Evolutionary conservation across 2,797 vertebrate genomes (phyloP).

Genomic region (Cirrhinus mrigala): DNA sequence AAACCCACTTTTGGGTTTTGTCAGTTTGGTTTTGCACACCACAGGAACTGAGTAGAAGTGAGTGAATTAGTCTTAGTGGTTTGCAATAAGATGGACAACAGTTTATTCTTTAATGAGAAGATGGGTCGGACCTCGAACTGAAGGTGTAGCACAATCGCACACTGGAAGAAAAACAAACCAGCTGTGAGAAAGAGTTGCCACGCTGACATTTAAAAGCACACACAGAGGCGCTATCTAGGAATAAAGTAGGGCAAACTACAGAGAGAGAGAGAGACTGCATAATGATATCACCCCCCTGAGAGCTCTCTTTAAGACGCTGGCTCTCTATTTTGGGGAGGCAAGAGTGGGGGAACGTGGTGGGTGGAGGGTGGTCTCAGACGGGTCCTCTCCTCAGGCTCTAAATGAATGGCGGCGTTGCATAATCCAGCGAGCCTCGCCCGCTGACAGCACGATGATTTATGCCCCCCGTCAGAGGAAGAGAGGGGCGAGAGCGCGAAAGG

Average conservation of each 20-base stretch:
- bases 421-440: slow-evolving; percentile 81
- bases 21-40: neutral
- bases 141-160: slow-evolving; percentile 7
- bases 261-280: slow-evolving; percentile 57
- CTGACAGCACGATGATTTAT: slow-evolving; percentile 94
- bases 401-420: slow-evolving; percentile 88
- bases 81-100: slow-evolving; percentile 10
- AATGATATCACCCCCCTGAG: slow-evolving; percentile 65
- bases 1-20: neutral
- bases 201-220: slow-evolving; percentile 57
- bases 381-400: slow-evolving; percentile 71
- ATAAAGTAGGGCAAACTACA: slow-evolving; percentile 65
- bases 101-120: slow-evolving; percentile 72
- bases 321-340: slow-evolving; percentile 64
- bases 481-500: slow-evolving; percentile 81
- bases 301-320: slow-evolving; percentile 63
- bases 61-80: neutral
- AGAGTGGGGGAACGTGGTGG: slow-evolving; percentile 55
- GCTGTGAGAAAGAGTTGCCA: slow-evolving; percentile 42
- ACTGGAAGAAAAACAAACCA: slow-evolving; percentile 42
- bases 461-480: slow-evolving; percentile 84
- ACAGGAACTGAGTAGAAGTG: neutral
- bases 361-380: slow-evolving; percentile 71
- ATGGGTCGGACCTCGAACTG: slow-evolving; percentile 21
- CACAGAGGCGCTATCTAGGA: slow-evolving; percentile 50